A percentile compares a stretch with the other conserved stretches of the same genome.
phyloP scores from a whole-genome alignment of 2,888 invertebrate genomes.

The Eupithecia abbreviata region DNA sequence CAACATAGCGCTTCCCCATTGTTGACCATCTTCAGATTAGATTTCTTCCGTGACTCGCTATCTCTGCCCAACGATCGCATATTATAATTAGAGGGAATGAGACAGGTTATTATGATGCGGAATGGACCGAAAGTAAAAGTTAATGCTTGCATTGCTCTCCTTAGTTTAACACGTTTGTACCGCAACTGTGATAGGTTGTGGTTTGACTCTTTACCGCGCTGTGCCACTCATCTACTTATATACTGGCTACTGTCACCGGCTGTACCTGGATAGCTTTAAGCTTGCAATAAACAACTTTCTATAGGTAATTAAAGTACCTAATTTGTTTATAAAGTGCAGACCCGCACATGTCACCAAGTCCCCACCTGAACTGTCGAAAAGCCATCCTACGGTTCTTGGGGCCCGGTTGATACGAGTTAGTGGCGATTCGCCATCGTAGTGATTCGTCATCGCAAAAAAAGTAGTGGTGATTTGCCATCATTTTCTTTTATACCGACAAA shows the following conservation, averaged over 20 bases:
- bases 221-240: not conserved
- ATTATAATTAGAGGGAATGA: conserved; percentile 48
- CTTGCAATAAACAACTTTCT: too few species aligned
- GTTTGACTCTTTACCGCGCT: conserved; percentile 7
- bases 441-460: too few species aligned
- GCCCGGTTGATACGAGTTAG: too few species aligned
- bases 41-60: conserved; percentile 47
- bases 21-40: conserved; percentile 45
- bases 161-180: conserved; percentile 23
- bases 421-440: too few species aligned
- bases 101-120: conserved; percentile 43
- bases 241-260: not conserved
- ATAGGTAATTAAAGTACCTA: too few species aligned
- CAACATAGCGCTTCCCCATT: conserved; percentile 35
- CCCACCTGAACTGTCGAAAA: too few species aligned
- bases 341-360: too few species aligned
- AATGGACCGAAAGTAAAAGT: conserved; percentile 45
- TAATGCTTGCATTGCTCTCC: conserved; percentile 24
- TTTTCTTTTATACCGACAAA: too few species aligned
- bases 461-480: too few species aligned
- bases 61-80: conserved; percentile 50
- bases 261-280: not conserved
- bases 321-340: too few species aligned
- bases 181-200: conserved; percentile 26
- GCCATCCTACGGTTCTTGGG: too few species aligned